Percentiles rank a stretch among this genome's conserved stretches.
Evolutionary conservation across 2,888 invertebrate genomes (phyloP).

Genomic region (Arctia plantaginis): DNA sequence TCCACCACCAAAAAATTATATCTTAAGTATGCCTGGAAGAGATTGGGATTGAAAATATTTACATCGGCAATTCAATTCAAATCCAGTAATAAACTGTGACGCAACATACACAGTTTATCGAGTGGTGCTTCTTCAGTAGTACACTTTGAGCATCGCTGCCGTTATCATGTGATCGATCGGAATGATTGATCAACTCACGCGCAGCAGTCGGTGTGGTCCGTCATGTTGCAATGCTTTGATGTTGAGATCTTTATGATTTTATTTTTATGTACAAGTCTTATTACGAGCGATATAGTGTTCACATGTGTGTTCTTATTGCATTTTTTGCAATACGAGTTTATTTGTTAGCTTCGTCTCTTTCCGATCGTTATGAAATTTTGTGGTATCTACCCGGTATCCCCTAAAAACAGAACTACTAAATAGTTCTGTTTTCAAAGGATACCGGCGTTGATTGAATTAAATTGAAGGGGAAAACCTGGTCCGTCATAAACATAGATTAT

Average conservation of each 20-base stretch:
- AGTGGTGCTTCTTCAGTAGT: conserved; percentile 23
- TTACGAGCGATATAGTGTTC: neutral
- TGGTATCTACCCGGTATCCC: no score
- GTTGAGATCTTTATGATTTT: conserved; percentile 29
- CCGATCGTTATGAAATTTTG: no score
- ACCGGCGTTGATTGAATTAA: no score
- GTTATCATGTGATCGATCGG: conserved; percentile 54
- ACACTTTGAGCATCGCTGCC: conserved; percentile 44
- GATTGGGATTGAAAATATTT: no score
- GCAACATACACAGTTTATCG: conserved; percentile 16
- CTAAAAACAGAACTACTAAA: no score
- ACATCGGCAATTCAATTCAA: neutral
- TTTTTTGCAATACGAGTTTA: neutral
- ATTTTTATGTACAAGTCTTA: conserved; percentile 6
- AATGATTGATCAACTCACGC: conserved; percentile 63
- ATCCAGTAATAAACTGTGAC: conserved; percentile 10
- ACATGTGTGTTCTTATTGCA: neutral
- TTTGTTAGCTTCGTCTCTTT: no score
- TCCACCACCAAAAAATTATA: no score
- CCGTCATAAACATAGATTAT: no score
- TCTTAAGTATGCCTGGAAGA: no score
- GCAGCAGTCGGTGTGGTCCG: conserved; percentile 57
- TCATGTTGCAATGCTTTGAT: conserved; percentile 48
- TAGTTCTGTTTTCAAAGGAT: no score
- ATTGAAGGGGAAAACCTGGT: no score